Evolutionary conservation across 1,140 invertebrate species (phyloP).

Genomic region (Coenobita brevimanus): DNA sequence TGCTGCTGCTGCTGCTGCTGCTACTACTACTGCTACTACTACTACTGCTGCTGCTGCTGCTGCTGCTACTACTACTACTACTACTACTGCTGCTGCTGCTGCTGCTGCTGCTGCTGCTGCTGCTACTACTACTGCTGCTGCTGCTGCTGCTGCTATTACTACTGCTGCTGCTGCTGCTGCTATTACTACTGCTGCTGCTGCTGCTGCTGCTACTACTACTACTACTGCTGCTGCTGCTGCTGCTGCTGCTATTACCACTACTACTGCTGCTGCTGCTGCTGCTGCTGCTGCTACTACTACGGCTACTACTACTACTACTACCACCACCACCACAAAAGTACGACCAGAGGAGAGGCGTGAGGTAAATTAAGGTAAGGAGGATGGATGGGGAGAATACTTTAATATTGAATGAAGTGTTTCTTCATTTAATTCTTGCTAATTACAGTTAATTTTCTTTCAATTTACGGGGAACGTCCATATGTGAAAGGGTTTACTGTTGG

Average conservation of each 20-base stretch:
- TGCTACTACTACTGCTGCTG: not conserved
- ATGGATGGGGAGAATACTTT: no score
- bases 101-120: not conserved
- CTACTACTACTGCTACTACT: not conserved
- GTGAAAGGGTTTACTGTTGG: no score
- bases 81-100: not conserved
- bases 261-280: not conserved
- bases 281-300: not conserved
- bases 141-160: not conserved
- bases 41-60: not conserved
- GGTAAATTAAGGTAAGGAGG: no score
- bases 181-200: not conserved
- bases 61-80: not conserved
- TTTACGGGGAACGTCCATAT: no score
- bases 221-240: not conserved
- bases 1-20: not conserved
- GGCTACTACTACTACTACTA: no score
- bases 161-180: constrained; percentile 3
- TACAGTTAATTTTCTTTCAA: no score
- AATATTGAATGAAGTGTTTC: no score
- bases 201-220: not conserved
- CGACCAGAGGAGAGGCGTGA: no score
- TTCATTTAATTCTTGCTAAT: no score
- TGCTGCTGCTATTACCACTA: not conserved
- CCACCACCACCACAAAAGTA: no score